Conservation (phyloP, 2,888 invertebrate genomes). For the Caenorhabditis angaria region DNA sequence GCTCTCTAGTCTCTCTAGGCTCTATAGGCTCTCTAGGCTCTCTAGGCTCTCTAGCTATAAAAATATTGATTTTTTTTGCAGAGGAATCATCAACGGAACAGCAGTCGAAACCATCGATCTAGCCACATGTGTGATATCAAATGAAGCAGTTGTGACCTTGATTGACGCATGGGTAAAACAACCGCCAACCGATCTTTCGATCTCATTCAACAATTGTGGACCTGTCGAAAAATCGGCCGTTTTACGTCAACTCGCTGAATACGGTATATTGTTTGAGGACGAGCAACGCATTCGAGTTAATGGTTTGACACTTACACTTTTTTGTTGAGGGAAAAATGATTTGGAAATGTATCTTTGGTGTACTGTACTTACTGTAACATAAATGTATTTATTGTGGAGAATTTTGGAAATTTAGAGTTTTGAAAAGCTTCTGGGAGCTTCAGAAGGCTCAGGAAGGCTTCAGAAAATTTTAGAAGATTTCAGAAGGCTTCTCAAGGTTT, state of each 20-base stretch:
- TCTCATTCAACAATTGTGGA: slow-evolving; percentile 45
- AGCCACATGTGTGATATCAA: slow-evolving; percentile 42
- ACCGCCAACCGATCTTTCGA: slow-evolving; percentile 41
- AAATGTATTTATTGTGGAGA: no score
- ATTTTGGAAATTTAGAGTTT: no score
- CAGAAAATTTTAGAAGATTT: no score
- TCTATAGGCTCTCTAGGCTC: background rate
- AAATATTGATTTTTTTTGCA: slow-evolving; percentile 10
- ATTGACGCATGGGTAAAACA: slow-evolving; percentile 40
- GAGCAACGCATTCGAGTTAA: slow-evolving; percentile 7
- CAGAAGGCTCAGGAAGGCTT: no score
- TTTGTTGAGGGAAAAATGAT: slow-evolving; percentile 11
- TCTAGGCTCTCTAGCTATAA: background rate
- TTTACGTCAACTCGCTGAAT: slow-evolving; percentile 11
- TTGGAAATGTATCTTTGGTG: background rate
- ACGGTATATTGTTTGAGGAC: slow-evolving; percentile 14
- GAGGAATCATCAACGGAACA: slow-evolving; percentile 23
- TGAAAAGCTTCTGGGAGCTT: no score
- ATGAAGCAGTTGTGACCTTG: slow-evolving; percentile 23
- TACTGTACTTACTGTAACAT: background rate
- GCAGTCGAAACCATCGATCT: slow-evolving; percentile 51
- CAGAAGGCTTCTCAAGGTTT: no score
- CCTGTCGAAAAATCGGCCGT: slow-evolving; percentile 19
- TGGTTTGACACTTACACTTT: slow-evolving; percentile 14
- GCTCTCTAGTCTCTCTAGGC: slow-evolving; percentile 4